Evolutionary conservation across 2,888 invertebrate genomes (phyloP), one percentile per base, ranked within the genome.

Genomic region (Chydorus sphaericus): DNA sequence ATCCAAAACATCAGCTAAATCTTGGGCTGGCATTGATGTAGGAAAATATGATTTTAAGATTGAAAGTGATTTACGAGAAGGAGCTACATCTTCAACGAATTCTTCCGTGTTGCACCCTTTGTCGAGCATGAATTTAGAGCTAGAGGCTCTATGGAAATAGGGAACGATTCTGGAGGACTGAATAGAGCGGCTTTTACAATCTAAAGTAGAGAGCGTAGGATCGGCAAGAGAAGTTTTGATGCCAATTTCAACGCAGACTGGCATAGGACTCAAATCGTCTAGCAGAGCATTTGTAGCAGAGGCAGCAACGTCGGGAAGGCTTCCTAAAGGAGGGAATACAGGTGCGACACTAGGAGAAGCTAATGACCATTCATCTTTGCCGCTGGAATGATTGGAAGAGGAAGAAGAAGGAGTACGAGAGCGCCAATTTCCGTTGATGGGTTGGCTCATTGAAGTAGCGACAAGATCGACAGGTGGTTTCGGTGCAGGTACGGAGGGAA

Each of bases 1-100:
- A 26, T 82, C 78, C 66, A 84, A 83, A 56, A 90, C 75, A 64
- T 87, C 83, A 63, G 75, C 72, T 10, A 91, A 69, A 61, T 79
- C 77, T 1, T 75, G 72, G 23, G 71, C 68, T 1, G 79, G 71
- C 48, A 83, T n/a, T n/a, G n/a, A 73, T 58, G 76, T 71, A 4
- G 81, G 82, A 66, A 89, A 91, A 60, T 83, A 71, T 61, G 75
- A 75, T 23, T 74, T 67, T 48, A 85, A 71, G 48, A 81, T 77
- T 56, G 53, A 44, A 28, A 54, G 48, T 23, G 74, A 72, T 51
- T 67, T 61, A 18, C 60, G 55, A 4, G 62, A 59, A n/a, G n/a
- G n/a, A n/a, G 58, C 62, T n/a, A 62, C 60, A 10, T 63, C 63
- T n/a, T 61, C 60, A 28, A 66, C 64, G 7, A 64, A 62, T 29